Evolutionary conservation across 2,797 vertebrate species (phyloP), one percentile per base, ranked within the genome.

Genomic region (Ptychobarbus kaznakovi): DNA sequence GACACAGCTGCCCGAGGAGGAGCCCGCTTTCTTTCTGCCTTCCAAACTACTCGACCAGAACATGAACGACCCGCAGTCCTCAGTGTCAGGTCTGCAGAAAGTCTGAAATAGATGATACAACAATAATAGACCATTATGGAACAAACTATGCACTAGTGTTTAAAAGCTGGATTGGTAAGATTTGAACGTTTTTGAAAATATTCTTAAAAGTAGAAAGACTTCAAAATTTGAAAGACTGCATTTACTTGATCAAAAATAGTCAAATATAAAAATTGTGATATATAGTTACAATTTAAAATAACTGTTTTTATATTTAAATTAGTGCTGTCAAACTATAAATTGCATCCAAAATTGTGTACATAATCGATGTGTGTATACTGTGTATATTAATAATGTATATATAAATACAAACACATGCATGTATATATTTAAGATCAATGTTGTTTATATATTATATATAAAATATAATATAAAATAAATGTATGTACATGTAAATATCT

Each of bases 21-120:
- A 89, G 38, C 88, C 90, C 0, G 94, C 96, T 22, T 96, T 96
- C 87, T 99, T 97, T 90, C 94, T 99, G 25, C 98, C 98, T 0
- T 99, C 98, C 0, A 96, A 97, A 90, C 96, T 99, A n/a, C 89
- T 98, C 89, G 98, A 99, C 93, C 97, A 97, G 94, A 97, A 96
- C 88, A 93, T 97, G 93, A 95, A 94, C 82, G 93, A 95, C 77
- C 91, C 94, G 46, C 96, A 95, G 92, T 95, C 96, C 0, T 95
- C 96, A 28, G 89, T 94, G 66, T 93, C 95, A 88, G 97, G 98
- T 97, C 83, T 90, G 94, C 92, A 51, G 38, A 49, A 88, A 51
- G 4, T 61, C n/a, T 51, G 6, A 46, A 72, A 9, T 25, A 25
- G 3, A 25, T 25, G 25, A 74, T 28, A 4, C 22, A 25, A 20